Evolutionary conservation across 1,140 invertebrate species (phyloP), one percentile per base, ranked within the genome.

Genomic region (Pinna nobilis): DNA sequence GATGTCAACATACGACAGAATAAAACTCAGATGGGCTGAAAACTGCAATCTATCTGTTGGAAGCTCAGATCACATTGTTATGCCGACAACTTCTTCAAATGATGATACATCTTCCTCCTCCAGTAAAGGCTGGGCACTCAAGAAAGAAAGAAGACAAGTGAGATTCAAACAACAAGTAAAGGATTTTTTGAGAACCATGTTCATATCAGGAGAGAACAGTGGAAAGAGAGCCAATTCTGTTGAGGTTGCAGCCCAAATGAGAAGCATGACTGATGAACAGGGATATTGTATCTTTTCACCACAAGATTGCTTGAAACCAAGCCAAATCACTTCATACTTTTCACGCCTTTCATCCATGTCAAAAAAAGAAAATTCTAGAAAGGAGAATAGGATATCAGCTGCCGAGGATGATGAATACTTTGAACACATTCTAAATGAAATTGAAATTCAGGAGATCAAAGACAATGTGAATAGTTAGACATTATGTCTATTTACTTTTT

Each of bases 321-420:
- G 65, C 41, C 50, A 67, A 39, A 55, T 67, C 6, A 25, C 33
- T 35, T 67, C 65, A 9, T 67, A 25, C 32, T 55, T 67, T 37
- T 67, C 65, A 13, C 53, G 65, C 35, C 65, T 67, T n/a, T 18
- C 60, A 51, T 51, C 49, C 1, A n/a, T 23, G 20, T 51, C 11
- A 1, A 51, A 51, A 20, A 1, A 51, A n/a, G n/a, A n/a, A n/a
- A n/a, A n/a, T n/a, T n/a, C n/a, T 51, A 23, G n/a, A n/a, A 23
- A 1, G n/a, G 20, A 13, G 11, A 11, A 51, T 2, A 20, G 49
- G 13, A 51, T n/a, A 20, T n/a, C 11, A 51, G 49, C 20, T 23
- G 49, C 20, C 9, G 49, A 51, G 20, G 49, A 51, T 18, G 49
- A 51, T 51, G 3, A 51, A 20, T 51, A 51, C 49, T 25, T 51